Percentiles rank a stretch among this genome's conserved stretches.
These are phyloP conservation scores for Frankliniella intonsa DNA, from an alignment of 2,888 invertebrate species.

Conservation along the genomic window DNA sequence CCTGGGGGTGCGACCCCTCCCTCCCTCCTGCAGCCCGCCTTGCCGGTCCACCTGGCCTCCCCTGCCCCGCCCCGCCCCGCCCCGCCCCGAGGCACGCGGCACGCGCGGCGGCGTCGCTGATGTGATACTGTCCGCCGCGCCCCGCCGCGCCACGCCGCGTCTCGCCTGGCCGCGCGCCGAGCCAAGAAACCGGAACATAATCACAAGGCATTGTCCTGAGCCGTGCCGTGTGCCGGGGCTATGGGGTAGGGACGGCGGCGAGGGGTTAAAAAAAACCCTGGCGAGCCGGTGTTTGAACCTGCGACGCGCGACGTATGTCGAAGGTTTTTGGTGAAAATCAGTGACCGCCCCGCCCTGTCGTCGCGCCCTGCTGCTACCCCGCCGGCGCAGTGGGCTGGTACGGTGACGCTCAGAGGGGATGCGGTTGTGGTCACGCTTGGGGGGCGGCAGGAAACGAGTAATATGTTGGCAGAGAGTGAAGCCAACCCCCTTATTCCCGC, in stretches of 20 bases:
- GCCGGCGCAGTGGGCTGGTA: too few species aligned
- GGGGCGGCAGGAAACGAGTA: too few species aligned
- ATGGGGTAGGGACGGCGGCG: background rate
- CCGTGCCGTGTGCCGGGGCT: background rate
- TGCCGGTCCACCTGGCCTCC: constrained; percentile 9
- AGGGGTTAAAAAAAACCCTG: background rate
- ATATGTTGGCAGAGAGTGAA: too few species aligned
- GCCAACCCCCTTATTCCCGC: too few species aligned
- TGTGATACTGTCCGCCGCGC: constrained; percentile 15
- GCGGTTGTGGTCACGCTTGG: too few species aligned
- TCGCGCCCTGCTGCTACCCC: too few species aligned
- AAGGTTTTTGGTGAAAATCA: too few species aligned
- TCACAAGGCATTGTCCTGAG: constrained; percentile 1
- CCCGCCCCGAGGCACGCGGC: background rate
- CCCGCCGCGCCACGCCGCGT: background rate
- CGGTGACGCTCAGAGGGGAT: too few species aligned
- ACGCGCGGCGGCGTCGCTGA: constrained; percentile 5
- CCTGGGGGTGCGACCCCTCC: constrained; percentile 12
- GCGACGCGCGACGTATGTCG: too few species aligned
- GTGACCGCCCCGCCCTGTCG: too few species aligned
- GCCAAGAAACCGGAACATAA: constrained; percentile 24
- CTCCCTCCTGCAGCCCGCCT: background rate
- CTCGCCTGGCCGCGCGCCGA: background rate
- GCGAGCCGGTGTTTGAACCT: too few species aligned
- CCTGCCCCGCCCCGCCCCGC: background rate